These are phyloP conservation scores for Drosophila jambulina DNA, from an alignment of 1,140 invertebrate species.

Conservation along the genomic window DNA sequence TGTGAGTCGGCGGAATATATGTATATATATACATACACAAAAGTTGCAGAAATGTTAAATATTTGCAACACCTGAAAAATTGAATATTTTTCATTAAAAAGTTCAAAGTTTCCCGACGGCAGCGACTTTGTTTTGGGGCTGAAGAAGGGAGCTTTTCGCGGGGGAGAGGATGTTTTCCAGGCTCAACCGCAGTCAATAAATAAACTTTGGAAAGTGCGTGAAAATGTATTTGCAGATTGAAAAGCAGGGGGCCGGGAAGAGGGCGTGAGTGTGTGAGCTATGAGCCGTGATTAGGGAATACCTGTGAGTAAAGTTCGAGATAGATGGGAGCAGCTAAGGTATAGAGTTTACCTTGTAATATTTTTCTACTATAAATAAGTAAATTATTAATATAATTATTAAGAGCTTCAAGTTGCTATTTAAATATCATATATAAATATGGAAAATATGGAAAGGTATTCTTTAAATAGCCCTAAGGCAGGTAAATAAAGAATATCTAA, in stretches of 20 bases:
- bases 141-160: background rate
- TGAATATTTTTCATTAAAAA: constrained; percentile 83
- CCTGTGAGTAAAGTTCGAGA: background rate
- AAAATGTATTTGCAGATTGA: constrained; percentile 51
- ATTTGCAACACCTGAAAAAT: constrained; percentile 81
- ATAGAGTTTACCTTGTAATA: background rate
- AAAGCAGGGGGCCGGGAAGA: background rate
- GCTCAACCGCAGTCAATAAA: constrained; percentile 71
- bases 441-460: no score
- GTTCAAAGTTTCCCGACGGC: constrained; percentile 63
- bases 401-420: background rate
- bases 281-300: no score
- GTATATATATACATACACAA: constrained; percentile 13
- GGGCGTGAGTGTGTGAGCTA: constrained; percentile 3
- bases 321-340: fast-evolving
- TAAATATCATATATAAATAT: background rate
- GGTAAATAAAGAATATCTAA: no score
- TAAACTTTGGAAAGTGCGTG: constrained; percentile 76
- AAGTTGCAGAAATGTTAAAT: constrained; percentile 72
- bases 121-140: constrained; percentile 8
- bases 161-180: background rate
- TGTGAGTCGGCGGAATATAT: background rate
- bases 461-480: no score
- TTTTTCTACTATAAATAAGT: no score
- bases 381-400: no score